Percentiles rank a stretch among this genome's conserved stretches.
Evolutionary conservation across 35 echinoderm and acorn worm genomes (phyloP).

Genomic region (Holothuria glaberrima): DNA sequence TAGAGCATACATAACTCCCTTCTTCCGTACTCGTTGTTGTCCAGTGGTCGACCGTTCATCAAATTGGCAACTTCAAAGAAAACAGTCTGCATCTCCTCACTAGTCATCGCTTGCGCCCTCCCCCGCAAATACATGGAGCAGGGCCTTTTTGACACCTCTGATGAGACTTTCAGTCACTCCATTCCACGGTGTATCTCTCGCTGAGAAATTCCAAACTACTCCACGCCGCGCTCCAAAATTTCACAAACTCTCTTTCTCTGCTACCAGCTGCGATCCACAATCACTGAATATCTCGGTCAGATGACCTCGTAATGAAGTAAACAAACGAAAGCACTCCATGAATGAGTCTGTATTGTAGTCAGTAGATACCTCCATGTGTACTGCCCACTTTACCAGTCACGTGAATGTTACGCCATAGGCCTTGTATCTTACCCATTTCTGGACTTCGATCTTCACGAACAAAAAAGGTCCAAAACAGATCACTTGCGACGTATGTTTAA

Average conservation of each 20-base stretch:
- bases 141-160: slow-evolving; percentile 51
- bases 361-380: slow-evolving; percentile 47
- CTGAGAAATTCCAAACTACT: slow-evolving; percentile 61
- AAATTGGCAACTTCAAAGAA: slow-evolving; percentile 38
- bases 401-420: slow-evolving; percentile 66
- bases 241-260: slow-evolving; percentile 34
- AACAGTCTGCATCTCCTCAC: slow-evolving; percentile 33
- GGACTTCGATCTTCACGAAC: slow-evolving; percentile 48
- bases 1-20: slow-evolving; percentile 45
- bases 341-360: slow-evolving; percentile 53
- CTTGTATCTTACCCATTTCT: slow-evolving; percentile 57
- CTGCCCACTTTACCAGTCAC: slow-evolving; percentile 56
- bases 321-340: slow-evolving; percentile 36
- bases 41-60: slow-evolving; percentile 48
- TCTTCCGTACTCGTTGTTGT: slow-evolving; percentile 48
- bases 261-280: slow-evolving; percentile 50
- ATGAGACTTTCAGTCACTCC: slow-evolving; percentile 61
- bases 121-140: slow-evolving; percentile 18
- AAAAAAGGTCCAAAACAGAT: slow-evolving; percentile 62
- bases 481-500: slow-evolving; percentile 54
- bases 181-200: slow-evolving; percentile 54
- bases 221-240: slow-evolving; percentile 35
- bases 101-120: slow-evolving; percentile 25
- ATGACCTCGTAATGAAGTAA: slow-evolving; percentile 57
- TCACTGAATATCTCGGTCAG: slow-evolving; percentile 61